Conservation (phyloP, 2,797 vertebrate species). For the Pseudochromis fuscus region DNA sequence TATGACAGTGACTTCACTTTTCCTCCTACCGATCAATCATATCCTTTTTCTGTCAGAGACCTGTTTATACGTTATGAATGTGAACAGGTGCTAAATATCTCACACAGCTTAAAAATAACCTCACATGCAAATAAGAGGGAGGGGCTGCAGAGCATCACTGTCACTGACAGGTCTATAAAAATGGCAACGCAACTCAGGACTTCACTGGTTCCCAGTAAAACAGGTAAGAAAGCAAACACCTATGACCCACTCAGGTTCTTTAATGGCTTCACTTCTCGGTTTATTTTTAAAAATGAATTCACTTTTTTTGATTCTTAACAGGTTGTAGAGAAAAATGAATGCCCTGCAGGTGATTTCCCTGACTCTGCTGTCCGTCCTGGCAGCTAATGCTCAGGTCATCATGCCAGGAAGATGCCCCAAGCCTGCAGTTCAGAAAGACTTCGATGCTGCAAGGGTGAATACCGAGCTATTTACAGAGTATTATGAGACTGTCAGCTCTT, state of each 20-base stretch:
- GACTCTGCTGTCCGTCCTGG: slow-evolving; percentile 76
- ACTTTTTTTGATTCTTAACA: slow-evolving; percentile 22
- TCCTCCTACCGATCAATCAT: slow-evolving; percentile 21
- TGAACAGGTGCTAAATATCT: slow-evolving; percentile 58
- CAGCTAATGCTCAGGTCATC: slow-evolving; percentile 82
- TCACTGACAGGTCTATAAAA: slow-evolving; percentile 48
- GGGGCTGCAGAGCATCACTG: neutral
- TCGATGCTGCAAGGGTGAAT: slow-evolving; percentile 74
- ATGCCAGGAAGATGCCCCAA: slow-evolving; percentile 83
- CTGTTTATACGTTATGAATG: slow-evolving; percentile 36
- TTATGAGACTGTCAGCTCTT: neutral
- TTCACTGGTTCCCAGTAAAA: slow-evolving; percentile 22
- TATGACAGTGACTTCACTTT: neutral
- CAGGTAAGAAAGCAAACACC: slow-evolving; percentile 40
- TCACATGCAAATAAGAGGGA: slow-evolving; percentile 2
- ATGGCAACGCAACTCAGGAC: neutral
- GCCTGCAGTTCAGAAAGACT: slow-evolving; percentile 83
- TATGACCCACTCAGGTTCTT: neutral
- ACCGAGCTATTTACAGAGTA: neutral
- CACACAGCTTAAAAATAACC: slow-evolving; percentile 27
- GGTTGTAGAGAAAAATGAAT: slow-evolving; percentile 67
- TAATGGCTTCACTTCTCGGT: neutral
- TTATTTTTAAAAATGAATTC: neutral
- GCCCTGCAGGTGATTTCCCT: slow-evolving; percentile 69
- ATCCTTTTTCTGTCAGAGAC: neutral